These are phyloP conservation scores for Mantis religiosa DNA, from an alignment of 2,888 invertebrate genomes.

Conservation along the genomic window DNA sequence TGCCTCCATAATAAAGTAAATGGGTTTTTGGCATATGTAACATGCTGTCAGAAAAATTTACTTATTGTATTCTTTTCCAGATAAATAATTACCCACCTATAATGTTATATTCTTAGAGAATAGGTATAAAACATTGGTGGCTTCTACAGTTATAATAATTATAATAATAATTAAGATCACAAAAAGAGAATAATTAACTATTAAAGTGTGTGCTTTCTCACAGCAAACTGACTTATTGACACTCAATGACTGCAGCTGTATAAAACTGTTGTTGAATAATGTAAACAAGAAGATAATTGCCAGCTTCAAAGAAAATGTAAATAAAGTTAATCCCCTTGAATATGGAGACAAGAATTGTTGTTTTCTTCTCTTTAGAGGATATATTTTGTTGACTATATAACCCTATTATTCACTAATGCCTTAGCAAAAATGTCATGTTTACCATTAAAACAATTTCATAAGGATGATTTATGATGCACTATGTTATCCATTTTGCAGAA, in stretches of 20 bases:
- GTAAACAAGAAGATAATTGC: constrained; percentile 26
- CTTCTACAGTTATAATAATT: not conserved
- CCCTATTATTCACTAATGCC: not conserved
- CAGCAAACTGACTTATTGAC: constrained; percentile 12
- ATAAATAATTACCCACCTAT: not conserved
- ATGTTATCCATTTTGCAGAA: not conserved
- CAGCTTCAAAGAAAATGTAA: constrained; percentile 29
- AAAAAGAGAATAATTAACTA: not conserved
- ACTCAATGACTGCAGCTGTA: constrained; percentile 26
- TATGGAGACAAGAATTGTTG: constrained; percentile 1
- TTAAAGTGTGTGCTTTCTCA: constrained; percentile 13
- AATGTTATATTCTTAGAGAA: not conserved
- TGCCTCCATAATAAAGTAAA: not conserved
- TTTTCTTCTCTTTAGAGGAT: not conserved
- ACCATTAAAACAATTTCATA: not conserved
- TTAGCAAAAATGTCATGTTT: not conserved
- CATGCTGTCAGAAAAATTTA: not conserved
- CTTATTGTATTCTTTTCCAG: not conserved
- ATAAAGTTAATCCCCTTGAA: constrained; percentile 28
- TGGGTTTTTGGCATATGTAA: not conserved
- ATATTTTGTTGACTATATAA: not conserved
- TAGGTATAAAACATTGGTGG: not conserved
- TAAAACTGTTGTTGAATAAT: constrained; percentile 29
- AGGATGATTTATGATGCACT: not conserved
- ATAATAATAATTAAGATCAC: too few relatives aligned